Evolutionary conservation across 2,888 invertebrate species (phyloP).

Genomic region (Agonopterix heracliana): DNA sequence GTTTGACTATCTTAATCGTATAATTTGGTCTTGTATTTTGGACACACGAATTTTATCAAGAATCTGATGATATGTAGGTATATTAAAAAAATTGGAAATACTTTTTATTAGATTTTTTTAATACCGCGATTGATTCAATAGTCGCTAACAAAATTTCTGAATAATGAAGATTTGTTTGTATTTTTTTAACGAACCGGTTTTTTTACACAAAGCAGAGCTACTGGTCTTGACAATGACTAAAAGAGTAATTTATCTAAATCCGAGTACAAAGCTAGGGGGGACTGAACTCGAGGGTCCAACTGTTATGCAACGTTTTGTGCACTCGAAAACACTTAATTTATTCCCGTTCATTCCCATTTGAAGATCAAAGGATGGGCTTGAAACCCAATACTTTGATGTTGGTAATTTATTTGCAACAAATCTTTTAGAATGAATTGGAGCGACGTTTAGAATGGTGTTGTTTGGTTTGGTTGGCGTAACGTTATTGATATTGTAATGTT

Average conservation of each 20-base stretch:
- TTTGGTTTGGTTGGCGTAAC: not conserved
- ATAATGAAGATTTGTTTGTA: too few relatives aligned
- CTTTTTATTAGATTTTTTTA: too few relatives aligned
- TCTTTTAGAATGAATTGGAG: constrained; percentile 20
- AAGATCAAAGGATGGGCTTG: constrained; percentile 18
- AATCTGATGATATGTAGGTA: too few relatives aligned
- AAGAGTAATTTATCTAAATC: constrained; percentile 43
- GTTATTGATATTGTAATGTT: too few relatives aligned
- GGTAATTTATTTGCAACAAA: constrained; percentile 53
- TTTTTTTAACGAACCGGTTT: constrained; percentile 13
- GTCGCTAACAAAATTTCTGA: too few relatives aligned
- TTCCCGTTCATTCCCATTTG: constrained; percentile 1
- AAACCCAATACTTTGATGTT: constrained; percentile 37
- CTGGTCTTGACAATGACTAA: constrained; percentile 24
- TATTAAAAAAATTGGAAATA: too few relatives aligned
- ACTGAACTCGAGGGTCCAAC: constrained; percentile 22
- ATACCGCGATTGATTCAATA: too few relatives aligned
- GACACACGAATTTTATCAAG: too few relatives aligned
- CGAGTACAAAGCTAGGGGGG: constrained; percentile 21
- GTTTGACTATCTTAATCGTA: too few relatives aligned
- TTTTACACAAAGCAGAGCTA: not conserved
- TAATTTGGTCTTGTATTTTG: too few relatives aligned
- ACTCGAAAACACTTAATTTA: not conserved
- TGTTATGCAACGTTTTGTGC: constrained; percentile 22
- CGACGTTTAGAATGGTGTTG: not conserved